Evolutionary conservation across 2,888 invertebrate species (phyloP).

Genomic region (Rhyacophila evoluta): DNA sequence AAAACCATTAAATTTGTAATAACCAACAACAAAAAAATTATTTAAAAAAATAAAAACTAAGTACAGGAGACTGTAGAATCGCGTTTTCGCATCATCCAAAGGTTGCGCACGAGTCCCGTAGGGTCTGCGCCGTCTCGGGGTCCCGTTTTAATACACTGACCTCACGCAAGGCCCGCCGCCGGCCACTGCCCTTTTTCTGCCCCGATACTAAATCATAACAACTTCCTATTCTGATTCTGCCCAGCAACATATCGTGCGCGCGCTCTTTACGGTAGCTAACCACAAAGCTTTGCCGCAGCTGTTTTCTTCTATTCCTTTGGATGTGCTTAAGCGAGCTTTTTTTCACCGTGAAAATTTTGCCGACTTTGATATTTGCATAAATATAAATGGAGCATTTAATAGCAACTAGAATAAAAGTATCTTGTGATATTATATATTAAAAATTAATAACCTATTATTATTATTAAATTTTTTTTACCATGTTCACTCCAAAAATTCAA

Average conservation of each 20-base stretch:
- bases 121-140: conserved; percentile 31
- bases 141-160: conserved; percentile 55
- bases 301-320: conserved; percentile 5
- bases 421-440: no score
- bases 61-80: no score
- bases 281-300: conserved; percentile 22
- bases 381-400: no score
- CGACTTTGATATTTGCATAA: neutral
- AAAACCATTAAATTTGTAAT: no score
- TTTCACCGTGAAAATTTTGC: neutral
- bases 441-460: no score
- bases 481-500: no score
- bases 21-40: no score
- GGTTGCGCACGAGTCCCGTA: conserved; percentile 15
- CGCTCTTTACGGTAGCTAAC: conserved; percentile 13
- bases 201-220: conserved; percentile 33
- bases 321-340: neutral
- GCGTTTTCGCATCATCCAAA: neutral
- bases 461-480: no score
- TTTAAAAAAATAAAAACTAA: no score
- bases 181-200: conserved; percentile 34
- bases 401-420: no score
- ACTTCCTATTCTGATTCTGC: conserved; percentile 35
- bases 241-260: conserved; percentile 18
- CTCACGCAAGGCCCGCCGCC: conserved; percentile 52